Evolutionary conservation across 2,888 invertebrate species (phyloP).

Genomic region (Ectemnius cavifrons): DNA sequence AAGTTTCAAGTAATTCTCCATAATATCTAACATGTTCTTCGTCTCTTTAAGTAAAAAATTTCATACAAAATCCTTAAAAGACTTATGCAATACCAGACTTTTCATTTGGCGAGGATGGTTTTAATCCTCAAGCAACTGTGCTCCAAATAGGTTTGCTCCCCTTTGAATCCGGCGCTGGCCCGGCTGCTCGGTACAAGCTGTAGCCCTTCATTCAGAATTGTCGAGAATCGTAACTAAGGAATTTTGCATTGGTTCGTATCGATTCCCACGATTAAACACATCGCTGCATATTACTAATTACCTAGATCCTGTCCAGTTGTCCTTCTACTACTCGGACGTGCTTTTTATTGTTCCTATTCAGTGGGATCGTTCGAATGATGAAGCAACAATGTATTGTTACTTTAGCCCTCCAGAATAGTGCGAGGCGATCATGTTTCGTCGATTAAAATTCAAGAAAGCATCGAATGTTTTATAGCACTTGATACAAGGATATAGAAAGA

Average conservation of each 20-base stretch:
- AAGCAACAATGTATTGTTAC: too few species aligned
- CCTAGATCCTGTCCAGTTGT: too few species aligned
- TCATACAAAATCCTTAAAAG: neutral
- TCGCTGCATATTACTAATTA: conserved; percentile 10
- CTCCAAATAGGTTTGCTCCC: neutral
- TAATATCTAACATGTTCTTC: too few species aligned
- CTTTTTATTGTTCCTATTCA: too few species aligned
- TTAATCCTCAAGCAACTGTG: neutral
- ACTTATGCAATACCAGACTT: neutral
- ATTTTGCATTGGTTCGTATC: conserved; percentile 22
- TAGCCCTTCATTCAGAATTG: conserved; percentile 44
- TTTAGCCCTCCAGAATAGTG: too few species aligned
- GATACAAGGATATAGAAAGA: too few species aligned
- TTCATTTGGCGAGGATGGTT: neutral
- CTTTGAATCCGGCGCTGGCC: conserved; percentile 19
- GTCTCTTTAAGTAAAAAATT: neutral
- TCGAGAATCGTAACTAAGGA: conserved; percentile 32
- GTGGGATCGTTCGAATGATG: too few species aligned
- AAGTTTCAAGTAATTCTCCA: too few species aligned
- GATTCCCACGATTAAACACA: neutral
- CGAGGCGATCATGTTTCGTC: too few species aligned
- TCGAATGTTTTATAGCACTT: too few species aligned
- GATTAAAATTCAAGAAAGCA: too few species aligned
- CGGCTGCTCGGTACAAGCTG: conserved; percentile 22
- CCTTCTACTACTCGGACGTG: too few species aligned